Base-by-base conservation (phyloP, 1,140 invertebrate species). In the Drosophila equinoxialis region DNA sequence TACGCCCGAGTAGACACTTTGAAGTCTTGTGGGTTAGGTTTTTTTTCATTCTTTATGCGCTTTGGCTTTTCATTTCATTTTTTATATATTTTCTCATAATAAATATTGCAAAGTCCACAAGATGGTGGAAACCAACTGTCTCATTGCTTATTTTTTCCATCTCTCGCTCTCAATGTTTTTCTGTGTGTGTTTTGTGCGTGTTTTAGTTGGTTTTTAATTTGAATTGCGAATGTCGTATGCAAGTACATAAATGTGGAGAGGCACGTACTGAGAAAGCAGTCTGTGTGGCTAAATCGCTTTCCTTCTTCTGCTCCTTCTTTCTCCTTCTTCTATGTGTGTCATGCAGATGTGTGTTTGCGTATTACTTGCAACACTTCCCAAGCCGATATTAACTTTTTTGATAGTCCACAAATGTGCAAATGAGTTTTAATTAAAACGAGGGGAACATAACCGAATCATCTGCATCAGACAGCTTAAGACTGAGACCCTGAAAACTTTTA, bases 391-490 rank as follows among this genome's bases (percentile, higher is more conserved):
- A 64, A 59, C 63, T 64, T 75, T 69, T 76, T 76, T 42, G 51
- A 69, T 54, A 69, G 13, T 73, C 72, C 65, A 64, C 65, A 76
- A 76, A 76, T 76, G 74, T n/a, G 66, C 67, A 70, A 77, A 76
- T 76, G 66, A 77, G 73, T 77, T 77, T 77, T 77, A 76, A 77
- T 77, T 77, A 77, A 77, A 77, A 77, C 35, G 23, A 39, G 14
- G 13, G 5, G 1, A 51, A 10, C 37, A 39, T 35, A 14, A 57
- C 11, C 11, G 26, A 14, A 26, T 57, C 14, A 14, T 37, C 14
- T 17, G 57, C 55, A 30, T 35, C 8, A 26, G 33, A 35, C 30
- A 11, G 14, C 17, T 37, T 13, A 51, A 51, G 45, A 23, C 17
- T 23, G 37, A 30, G 37, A 11, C 11, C 37, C 13, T 30, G 30